These are phyloP conservation scores for Actenoides hombroni DNA, from an alignment of 2,113 vertebrate genomes.

Conservation along the genomic window DNA sequence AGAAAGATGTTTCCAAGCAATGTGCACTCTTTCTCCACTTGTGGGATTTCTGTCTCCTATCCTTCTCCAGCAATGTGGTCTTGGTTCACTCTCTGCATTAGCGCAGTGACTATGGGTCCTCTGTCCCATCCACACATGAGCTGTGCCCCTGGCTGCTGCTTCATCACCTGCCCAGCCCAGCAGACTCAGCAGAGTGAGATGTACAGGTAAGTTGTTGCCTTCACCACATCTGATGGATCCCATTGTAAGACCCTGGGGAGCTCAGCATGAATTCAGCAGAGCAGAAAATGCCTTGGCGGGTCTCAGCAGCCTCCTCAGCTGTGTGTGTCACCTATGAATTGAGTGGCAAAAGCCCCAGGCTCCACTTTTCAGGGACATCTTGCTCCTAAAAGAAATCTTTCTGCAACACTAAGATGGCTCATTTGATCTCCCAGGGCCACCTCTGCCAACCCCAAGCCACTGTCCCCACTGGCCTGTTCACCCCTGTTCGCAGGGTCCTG, in stretches of 20 bases:
- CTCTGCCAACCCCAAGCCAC: background rate
- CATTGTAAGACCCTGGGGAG: background rate
- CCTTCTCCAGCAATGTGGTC: rapidly evolving
- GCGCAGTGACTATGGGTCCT: background rate
- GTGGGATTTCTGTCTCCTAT: background rate
- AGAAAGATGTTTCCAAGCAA: background rate
- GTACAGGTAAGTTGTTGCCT: background rate
- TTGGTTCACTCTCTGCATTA: background rate
- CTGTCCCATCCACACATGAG: background rate
- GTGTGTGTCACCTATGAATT: background rate
- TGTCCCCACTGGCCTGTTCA: background rate
- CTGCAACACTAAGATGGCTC: background rate
- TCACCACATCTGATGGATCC: rapidly evolving
- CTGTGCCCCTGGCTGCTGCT: background rate
- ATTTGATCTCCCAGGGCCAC: background rate
- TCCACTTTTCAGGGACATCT: background rate
- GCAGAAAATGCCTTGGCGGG: rapidly evolving
- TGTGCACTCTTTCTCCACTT: background rate
- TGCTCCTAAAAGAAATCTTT: background rate
- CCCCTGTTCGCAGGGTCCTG: background rate
- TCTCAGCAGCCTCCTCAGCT: background rate
- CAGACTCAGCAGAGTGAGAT: background rate
- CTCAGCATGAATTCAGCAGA: background rate
- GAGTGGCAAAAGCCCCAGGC: background rate
- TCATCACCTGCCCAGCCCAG: background rate